Conservation (phyloP, 2,888 invertebrate species). For the Lasioglossum oenotherae region DNA sequence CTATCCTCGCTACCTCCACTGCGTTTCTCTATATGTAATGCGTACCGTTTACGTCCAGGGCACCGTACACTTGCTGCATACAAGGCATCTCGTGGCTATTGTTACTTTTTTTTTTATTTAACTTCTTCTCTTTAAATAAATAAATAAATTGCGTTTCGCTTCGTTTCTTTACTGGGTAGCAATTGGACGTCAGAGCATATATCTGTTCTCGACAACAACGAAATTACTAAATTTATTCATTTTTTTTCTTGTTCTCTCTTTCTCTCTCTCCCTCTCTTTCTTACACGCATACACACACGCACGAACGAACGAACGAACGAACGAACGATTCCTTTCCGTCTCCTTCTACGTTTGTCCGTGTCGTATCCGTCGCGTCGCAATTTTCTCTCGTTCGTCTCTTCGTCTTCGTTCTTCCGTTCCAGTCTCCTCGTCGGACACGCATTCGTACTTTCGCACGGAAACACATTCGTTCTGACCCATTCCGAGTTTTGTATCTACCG, state of each 20-base stretch:
- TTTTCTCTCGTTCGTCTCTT: not conserved
- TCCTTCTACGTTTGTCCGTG: not conserved
- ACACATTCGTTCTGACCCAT: not conserved
- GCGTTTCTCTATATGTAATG: conserved; percentile 30
- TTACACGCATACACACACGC: not conserved
- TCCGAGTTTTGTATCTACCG: conserved; percentile 54
- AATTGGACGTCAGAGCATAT: conserved; percentile 76
- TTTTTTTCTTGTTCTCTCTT: conserved; percentile 9
- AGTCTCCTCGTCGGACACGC: not conserved
- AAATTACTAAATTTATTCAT: conserved; percentile 64
- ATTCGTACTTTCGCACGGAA: not conserved
- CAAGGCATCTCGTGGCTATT: conserved; percentile 83
- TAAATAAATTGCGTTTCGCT: conserved; percentile 78
- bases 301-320: not conserved
- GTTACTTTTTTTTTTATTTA: conserved; percentile 71
- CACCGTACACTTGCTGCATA: conserved; percentile 80
- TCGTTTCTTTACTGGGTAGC: conserved; percentile 67
- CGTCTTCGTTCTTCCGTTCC: conserved; percentile 15
- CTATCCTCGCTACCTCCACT: conserved; percentile 29
- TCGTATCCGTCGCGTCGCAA: not conserved
- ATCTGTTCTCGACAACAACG: conserved; percentile 69
- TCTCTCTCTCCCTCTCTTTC: not conserved
- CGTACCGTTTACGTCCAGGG: conserved; percentile 71
- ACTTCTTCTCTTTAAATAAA: conserved; percentile 75
- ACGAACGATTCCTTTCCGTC: not conserved